These are phyloP conservation scores for Entosphenus tridentatus DNA, from an alignment of 2,113 vertebrate species.

Conservation along the genomic window DNA sequence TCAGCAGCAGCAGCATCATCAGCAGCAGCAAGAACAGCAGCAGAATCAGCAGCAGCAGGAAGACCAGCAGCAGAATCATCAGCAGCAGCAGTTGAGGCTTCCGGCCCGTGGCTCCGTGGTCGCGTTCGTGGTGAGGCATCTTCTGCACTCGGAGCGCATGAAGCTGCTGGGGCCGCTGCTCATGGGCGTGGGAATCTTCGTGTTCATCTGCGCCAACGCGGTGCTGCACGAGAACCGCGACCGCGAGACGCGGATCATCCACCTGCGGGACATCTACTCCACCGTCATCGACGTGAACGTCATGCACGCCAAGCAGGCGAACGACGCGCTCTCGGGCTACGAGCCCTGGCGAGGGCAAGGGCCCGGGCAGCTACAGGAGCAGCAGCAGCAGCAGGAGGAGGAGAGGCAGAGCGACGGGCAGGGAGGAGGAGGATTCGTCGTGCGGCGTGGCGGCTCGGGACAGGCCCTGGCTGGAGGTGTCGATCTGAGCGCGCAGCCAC, in stretches of 20 bases:
- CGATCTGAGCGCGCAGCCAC: too few relatives aligned
- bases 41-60: not conserved
- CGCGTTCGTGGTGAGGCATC: slow-evolving; percentile 39
- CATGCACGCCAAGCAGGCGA: too few relatives aligned
- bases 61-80: not conserved
- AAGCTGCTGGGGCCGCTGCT: slow-evolving; percentile 79
- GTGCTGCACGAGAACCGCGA: slow-evolving; percentile 81
- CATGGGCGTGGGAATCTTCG: slow-evolving; percentile 87
- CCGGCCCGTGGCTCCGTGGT: slow-evolving; percentile 30
- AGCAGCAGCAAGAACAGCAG: not conserved
- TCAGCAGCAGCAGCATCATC: not conserved
- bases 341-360: too few relatives aligned
- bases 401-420: too few relatives aligned
- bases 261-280: slow-evolving; percentile 83
- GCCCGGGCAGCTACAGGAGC: too few relatives aligned
- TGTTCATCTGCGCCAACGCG: slow-evolving; percentile 86
- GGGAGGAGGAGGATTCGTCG: too few relatives aligned
- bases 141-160: slow-evolving; percentile 60
- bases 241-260: slow-evolving; percentile 82
- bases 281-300: slow-evolving; percentile 59
- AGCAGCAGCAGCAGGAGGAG: too few relatives aligned
- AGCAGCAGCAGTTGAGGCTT: not conserved
- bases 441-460: too few relatives aligned
- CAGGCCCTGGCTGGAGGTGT: too few relatives aligned
- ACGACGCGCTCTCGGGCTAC: too few relatives aligned